Evolutionary conservation across 2,797 vertebrate species (phyloP).

Genomic region (Halcyon leucocephala): DNA sequence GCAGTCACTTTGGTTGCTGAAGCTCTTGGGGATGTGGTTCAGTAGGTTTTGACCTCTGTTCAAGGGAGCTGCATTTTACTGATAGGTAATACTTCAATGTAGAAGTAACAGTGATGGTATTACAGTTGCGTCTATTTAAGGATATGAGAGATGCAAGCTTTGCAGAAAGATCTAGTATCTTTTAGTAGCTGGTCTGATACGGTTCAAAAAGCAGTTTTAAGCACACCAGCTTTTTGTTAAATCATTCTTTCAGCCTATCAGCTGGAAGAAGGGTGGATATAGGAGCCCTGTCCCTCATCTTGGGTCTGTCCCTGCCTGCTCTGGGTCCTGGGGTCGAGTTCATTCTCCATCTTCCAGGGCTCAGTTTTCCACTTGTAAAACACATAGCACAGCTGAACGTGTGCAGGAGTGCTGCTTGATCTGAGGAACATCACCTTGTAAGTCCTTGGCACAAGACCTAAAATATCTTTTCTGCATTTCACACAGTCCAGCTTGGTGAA

Average conservation of each 20-base stretch:
- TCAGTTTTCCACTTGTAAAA: not conserved
- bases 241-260: not conserved
- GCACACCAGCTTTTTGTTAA: not conserved
- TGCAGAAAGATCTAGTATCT: not conserved
- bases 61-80: not conserved
- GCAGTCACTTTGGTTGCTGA: not conserved
- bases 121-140: not conserved
- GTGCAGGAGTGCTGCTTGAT: not conserved
- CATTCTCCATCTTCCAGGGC: not conserved
- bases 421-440: not conserved
- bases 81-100: not conserved
- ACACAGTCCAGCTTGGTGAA: not conserved
- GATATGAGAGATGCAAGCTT: not conserved
- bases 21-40: not conserved
- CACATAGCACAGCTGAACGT: rapidly evolving
- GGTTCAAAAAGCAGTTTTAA: not conserved
- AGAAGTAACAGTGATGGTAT: rapidly evolving
- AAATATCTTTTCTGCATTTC: not conserved
- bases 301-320: not conserved
- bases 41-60: not conserved
- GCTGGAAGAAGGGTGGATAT: not conserved
- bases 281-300: not conserved
- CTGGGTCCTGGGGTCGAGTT: not conserved
- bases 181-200: not conserved
- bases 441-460: not conserved